Evolutionary conservation across 2,888 invertebrate species (phyloP).

Genomic region (Oligia strigilis): DNA sequence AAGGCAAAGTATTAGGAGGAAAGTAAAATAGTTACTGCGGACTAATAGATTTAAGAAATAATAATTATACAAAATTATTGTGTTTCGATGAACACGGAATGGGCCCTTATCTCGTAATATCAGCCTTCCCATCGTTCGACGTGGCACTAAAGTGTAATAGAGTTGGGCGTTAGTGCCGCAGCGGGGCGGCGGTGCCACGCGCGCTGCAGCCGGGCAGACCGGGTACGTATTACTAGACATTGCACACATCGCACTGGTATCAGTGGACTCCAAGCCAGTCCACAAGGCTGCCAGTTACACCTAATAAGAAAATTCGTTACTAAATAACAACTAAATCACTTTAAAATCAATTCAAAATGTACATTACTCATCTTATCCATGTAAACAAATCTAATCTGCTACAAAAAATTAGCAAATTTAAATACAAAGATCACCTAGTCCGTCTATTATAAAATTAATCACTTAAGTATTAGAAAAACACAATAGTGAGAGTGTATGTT

Average conservation of each 20-base stretch:
- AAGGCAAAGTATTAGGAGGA: slow-evolving; percentile 87
- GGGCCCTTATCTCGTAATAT: slow-evolving; percentile 82
- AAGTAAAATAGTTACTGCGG: slow-evolving; percentile 82
- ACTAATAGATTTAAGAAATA: slow-evolving; percentile 81
- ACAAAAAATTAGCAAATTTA: slow-evolving; percentile 90
- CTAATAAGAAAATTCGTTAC: slow-evolving; percentile 89
- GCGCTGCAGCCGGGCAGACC: slow-evolving; percentile 37
- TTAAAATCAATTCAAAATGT: slow-evolving; percentile 90
- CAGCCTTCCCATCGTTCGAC: slow-evolving; percentile 83
- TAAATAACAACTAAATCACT: slow-evolving; percentile 91
- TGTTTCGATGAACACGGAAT: slow-evolving; percentile 86
- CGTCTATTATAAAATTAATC: slow-evolving; percentile 89
- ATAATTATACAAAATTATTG: slow-evolving; percentile 85
- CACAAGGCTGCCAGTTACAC: slow-evolving; percentile 86
- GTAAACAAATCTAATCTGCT: slow-evolving; percentile 90
- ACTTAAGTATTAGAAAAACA: slow-evolving; percentile 89
- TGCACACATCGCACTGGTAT: slow-evolving; percentile 89
- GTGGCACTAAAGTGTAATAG: slow-evolving; percentile 74
- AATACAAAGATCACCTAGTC: slow-evolving; percentile 90
- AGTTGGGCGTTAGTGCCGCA: slow-evolving; percentile 61
- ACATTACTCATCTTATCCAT: slow-evolving; percentile 88
- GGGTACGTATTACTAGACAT: slow-evolving; percentile 81
- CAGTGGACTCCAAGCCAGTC: slow-evolving; percentile 80
- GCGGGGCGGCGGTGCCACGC: slow-evolving; percentile 16
- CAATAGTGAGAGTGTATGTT: slow-evolving; percentile 81